A percentile compares a stretch with the other conserved stretches of the same genome.
Conservation (phyloP, 2,797 vertebrate genomes). For the Anas flavirostris region DNA sequence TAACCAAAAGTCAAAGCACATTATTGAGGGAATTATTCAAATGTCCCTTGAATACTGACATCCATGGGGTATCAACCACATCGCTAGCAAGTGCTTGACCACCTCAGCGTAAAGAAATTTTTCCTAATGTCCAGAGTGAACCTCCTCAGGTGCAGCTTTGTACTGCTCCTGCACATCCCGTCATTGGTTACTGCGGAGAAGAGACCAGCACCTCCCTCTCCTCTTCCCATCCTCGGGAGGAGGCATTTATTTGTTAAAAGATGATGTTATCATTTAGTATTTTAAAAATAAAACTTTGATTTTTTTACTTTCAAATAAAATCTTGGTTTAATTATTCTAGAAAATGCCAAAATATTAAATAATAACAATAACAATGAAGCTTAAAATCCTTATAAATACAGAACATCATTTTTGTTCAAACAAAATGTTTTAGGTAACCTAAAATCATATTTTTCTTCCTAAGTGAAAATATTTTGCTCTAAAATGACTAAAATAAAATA, state of each 20-base stretch:
- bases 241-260: not conserved
- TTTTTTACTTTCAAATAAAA: not conserved
- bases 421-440: accelerated
- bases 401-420: not conserved
- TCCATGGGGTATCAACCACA: not conserved
- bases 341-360: not conserved
- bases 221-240: not conserved
- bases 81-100: not conserved
- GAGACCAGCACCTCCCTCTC: not conserved
- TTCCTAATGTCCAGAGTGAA: not conserved
- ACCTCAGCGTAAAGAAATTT: not conserved
- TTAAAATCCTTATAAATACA: not conserved
- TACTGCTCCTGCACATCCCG: not conserved
- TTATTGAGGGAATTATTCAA: not conserved
- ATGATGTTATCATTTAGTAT: not conserved
- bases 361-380: no score
- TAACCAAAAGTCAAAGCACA: not conserved
- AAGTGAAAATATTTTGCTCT: not conserved
- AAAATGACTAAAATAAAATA: not conserved
- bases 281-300: not conserved
- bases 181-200: not conserved
- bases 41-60: not conserved
- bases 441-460: not conserved
- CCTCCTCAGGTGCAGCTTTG: not conserved
- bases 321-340: not conserved